Base-by-base conservation (phyloP, 1,140 invertebrate genomes). In the Pogonus chalceus region DNA sequence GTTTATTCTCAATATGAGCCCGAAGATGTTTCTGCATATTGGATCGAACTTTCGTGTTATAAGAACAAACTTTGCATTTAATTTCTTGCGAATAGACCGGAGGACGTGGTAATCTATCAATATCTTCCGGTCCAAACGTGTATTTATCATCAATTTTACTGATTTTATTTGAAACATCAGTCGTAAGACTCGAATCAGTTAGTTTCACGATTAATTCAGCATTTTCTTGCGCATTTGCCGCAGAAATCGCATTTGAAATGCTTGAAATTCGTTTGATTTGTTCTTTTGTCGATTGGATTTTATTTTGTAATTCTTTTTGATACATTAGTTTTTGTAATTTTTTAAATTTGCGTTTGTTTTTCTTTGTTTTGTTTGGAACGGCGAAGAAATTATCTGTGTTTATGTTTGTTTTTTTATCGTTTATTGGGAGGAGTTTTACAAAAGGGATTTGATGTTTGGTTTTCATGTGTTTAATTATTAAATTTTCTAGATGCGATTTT, bases 1-100 rank as follows among this genome's bases (percentile, higher is more conserved):
- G 72, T 54, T 77, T 70, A 4, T 7, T 52, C 20, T 79, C 78
- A 0, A 73, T 72, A 63, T 90, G 87, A 48, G 83, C 63, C 54
- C 79, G 77, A 48, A 90, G 65, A 64, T 90, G 88, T 2, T 85
- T 69, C 0, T 84, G 70, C 61, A 90, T 79, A 62, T 90, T 90
- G 1, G 79, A 53, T 1, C 83, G 74, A 2, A 90, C 86, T 72
- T 88, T 88, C 0, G 83, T 86, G 0, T 68, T 73, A 61, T 82
- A 89, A 12, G 77, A 67, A 62, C 86, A 90, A 2, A 81, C 56
- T 0, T 77, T 75, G 64, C 86, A 90, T 37, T 76, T 74, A 0
- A 85, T 72, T 2, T 75, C 72, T 21, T 77, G 72, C 53, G 75
- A 75, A 48, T 84, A 79, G 52, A 90, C 85, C 1, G 79, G 76